These are phyloP conservation scores for Andrena minutula DNA, from an alignment of 2,888 invertebrate genomes.

Conservation along the genomic window DNA sequence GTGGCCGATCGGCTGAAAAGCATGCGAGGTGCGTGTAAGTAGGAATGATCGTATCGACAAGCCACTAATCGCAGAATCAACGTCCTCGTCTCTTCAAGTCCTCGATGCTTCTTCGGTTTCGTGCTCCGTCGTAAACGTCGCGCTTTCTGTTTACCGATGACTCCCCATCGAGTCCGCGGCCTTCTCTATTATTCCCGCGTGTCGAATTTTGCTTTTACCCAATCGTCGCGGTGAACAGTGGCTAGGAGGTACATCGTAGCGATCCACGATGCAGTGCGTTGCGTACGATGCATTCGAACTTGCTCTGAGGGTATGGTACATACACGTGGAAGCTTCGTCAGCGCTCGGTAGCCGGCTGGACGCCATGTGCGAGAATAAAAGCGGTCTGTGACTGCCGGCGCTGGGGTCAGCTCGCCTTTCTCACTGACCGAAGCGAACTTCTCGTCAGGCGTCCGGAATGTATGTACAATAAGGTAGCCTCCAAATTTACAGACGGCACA, in stretches of 20 bases:
- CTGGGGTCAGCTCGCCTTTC: constrained; percentile 8
- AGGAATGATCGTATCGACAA: constrained; percentile 42
- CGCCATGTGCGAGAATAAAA: constrained; percentile 12
- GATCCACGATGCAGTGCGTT: constrained; percentile 39
- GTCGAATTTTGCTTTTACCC: constrained; percentile 3
- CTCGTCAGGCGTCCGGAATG: constrained; percentile 3
- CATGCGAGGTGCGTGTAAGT: constrained; percentile 51
- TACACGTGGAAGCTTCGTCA: constrained; percentile 46
- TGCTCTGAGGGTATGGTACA: constrained; percentile 34
- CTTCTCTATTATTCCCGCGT: not conserved
- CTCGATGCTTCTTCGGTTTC: not conserved
- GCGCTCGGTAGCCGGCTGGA: constrained; percentile 35
- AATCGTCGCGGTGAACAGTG: not conserved
- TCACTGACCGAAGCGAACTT: not conserved
- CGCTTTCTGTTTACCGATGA: not conserved
- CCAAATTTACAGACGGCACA: not conserved
- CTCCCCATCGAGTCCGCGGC: not conserved
- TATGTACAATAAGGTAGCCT: not conserved
- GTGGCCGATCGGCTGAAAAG: constrained; percentile 35
- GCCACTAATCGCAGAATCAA: constrained; percentile 36
- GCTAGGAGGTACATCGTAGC: not conserved
- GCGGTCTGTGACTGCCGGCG: not conserved
- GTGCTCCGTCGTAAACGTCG: not conserved
- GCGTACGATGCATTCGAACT: constrained; percentile 30
- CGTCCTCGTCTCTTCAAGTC: constrained; percentile 17